Evolutionary conservation across 2,797 vertebrate genomes (phyloP), one percentile per base, ranked within the genome.

Genomic region (Schizopygopsis pylzovi): DNA sequence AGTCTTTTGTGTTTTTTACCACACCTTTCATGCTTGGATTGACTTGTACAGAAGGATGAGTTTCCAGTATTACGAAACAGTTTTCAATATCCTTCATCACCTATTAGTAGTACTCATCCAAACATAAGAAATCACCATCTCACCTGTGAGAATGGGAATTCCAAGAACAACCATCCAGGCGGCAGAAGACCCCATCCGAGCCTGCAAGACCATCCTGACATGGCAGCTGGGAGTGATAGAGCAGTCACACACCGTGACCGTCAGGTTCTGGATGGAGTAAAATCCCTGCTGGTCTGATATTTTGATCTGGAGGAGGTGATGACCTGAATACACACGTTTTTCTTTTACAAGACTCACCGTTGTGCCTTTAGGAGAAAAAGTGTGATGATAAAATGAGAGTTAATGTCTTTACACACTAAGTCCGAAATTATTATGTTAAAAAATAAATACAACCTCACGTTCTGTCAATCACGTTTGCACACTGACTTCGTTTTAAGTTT

Each of bases 111-210:
- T 47, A 65, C 15, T 33, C 13, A 63, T 43, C 15, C 37, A 37
- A 39, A n/a, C 10, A 63, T 65, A 49, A 6, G 37, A 59, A 41
- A 37, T 13, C n/a, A 5, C 43, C 25, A 18, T 2, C 12, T 79
- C 90, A 96, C 95, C 94, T 87, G 93, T 80, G 54, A 95, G 10
- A 2, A 93, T 18, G 6, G 93, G 22, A 11, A 91, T n/a, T 9
- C 59, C n/a, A 0, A 90, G 7, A 0, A 93, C 22, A 0, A 92
- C 4, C 0, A 93, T 75, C 25, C 80, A 88, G 7, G 92, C 0
- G 3, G 83, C 87, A 3, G 33, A 54, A 4, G 0, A 54, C 47
- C 90, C 88, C 1, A 89, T 4, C 39, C n/a, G n/a, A n/a, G n/a
- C n/a, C n/a, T n/a, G n/a, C n/a, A n/a, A n/a, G n/a, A n/a, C n/a